Base-by-base conservation (phyloP, 53 echinoderm and acorn worm species). In the Paelopatides confundens region DNA sequence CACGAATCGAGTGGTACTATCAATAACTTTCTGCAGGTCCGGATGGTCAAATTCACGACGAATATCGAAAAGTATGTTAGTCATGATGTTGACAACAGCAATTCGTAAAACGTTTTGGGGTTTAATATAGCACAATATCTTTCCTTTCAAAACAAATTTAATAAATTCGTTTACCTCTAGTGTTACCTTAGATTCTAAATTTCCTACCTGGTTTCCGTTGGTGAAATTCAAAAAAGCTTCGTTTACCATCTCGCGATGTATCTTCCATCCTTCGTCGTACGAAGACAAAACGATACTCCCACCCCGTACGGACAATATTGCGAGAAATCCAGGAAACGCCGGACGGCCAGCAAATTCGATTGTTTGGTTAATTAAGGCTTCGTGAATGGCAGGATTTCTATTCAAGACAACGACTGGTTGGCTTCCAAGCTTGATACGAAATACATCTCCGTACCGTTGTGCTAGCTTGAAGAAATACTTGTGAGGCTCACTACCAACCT, bases 71-170 rank as follows among this genome's bases (percentile, higher is more conserved):
- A 97, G 89, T 62, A 87, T 91, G 78, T 90, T 93, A 63, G 88
- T 89, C 93, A 96, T 91, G 18, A 95, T 91, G 62, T 96, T 96
- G 34, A 92, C 86, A 39, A 95, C 87, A 5, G 96, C 95, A 2
- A 94, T 69, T 82, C 89, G 93, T 33, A 95, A 54, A 30, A 88
- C 28, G 64, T 64, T 58, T 2, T 86, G 15, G 12, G 93, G 95
- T 63, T 97, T 89, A 23, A 94, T 15, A 4, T 18, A 43, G 21
- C 31, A n/a, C 5, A 9, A 48, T 30, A 21, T 26, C 8, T 94
- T 91, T 52, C 91, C 92, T 40, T 90, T 92, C 21, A 91, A 91
- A 86, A 93, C 89, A 30, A 79, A 58, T 33, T 92, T 82, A 50
- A 97, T 90, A 28, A 97, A 85, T 13, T 87, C 85, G 31, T 86